Base-by-base conservation (phyloP, 53 echinoderm and acorn worm species). In the Hippasteria phrygiana region DNA sequence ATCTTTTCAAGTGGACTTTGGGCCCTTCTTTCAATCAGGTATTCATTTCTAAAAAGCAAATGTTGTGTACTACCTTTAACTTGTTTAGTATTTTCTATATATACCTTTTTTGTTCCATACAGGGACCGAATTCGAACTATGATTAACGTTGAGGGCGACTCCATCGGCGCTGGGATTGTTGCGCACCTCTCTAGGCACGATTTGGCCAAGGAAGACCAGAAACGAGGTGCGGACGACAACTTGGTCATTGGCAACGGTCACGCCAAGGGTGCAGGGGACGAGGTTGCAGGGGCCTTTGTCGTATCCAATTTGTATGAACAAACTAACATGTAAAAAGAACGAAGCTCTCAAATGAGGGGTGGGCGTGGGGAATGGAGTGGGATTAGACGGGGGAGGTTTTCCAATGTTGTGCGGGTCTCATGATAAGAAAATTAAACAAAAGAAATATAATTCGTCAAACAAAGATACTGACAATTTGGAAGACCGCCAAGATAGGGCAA, bases 141-240 rank as follows among this genome's bases (percentile, higher is more conserved):
- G 95, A 90, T 99, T n/a, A 99, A 99, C 78, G 99, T 99, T 20
- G 99, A 99, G 72, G 99, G 99, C 36, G 99, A 99, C 55, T 94
- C 99, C 8, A 91, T 91, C 47, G 99, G 99, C 13, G 94, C 92
- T 1, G 99, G 96, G 24, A 96, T 99, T 87, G 99, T 99, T 14
- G 75, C 77, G 10, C 90, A 99, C 38, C 75, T 99, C 4, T 94
- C 96, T 8, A 82, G 91, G 88, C 78, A 83, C 26, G 93, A 96
- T 20, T 78, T 98, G 5, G 82, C 32, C 10, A 43, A 95, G 62
- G 84, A 89, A 39, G 90, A 93, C 31, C 79, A 90, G 31, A 62
- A 72, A 26, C 65, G 87, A 20, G 64, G 51, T 16, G 38, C 55
- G 6, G 64, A 91, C 12, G 85, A 55, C 16, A 48, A 66, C 12